Evolutionary conservation across 2,113 vertebrate genomes (phyloP).

Genomic region (Bettongia penicillata): DNA sequence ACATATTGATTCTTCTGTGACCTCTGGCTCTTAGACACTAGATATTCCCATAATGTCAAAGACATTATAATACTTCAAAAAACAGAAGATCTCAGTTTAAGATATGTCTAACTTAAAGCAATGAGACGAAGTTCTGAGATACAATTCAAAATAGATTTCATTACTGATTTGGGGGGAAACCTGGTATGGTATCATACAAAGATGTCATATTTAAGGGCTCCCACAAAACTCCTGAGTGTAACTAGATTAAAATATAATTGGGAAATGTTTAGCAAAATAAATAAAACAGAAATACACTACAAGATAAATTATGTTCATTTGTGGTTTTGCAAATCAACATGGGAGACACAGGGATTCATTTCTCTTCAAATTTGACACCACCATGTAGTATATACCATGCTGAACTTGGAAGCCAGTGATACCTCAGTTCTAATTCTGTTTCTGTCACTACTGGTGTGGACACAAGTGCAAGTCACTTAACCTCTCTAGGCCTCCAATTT

Average conservation of each 20-base stretch:
- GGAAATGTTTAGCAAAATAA: background rate
- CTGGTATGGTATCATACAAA: background rate
- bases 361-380: background rate
- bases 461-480: background rate
- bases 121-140: background rate
- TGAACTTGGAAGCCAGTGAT: background rate
- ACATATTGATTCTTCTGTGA: background rate
- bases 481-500: background rate
- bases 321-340: background rate
- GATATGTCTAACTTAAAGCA: background rate
- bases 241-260: background rate
- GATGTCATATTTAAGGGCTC: background rate
- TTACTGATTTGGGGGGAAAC: background rate
- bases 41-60: background rate
- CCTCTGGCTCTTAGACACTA: background rate
- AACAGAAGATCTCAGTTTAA: background rate
- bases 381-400: background rate
- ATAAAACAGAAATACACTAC: background rate
- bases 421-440: background rate
- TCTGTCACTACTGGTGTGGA: background rate
- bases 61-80: background rate
- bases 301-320: background rate
- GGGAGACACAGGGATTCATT: background rate
- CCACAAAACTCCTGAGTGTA: background rate
- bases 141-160: background rate